Evolutionary conservation across 2,113 vertebrate genomes (phyloP).

Genomic region (Melanotaenia duboulayi): DNA sequence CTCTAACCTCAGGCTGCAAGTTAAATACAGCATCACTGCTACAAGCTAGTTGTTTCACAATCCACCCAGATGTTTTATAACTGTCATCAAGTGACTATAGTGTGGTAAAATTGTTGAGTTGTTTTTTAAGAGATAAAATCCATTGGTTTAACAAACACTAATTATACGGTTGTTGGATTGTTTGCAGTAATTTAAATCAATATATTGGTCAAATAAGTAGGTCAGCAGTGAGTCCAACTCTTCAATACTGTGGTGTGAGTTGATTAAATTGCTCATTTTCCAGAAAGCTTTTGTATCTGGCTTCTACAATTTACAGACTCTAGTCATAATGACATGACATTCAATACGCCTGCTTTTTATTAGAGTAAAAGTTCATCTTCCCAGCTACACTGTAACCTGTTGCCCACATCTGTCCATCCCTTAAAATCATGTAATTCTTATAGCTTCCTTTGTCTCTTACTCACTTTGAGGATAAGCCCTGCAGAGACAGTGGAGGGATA

Average conservation of each 20-base stretch:
- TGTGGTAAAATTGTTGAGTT: not conserved
- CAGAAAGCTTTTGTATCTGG: constrained; percentile 9
- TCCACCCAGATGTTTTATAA: constrained; percentile 8
- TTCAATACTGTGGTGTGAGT: not conserved
- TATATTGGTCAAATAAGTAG: constrained; percentile 37
- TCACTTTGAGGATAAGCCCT: constrained; percentile 24
- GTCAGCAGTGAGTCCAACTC: constrained; percentile 35
- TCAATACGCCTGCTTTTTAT: not conserved
- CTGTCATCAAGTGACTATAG: constrained; percentile 1
- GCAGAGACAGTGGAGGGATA: constrained; percentile 43
- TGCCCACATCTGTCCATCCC: constrained; percentile 1
- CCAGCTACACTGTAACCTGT: constrained; percentile 4
- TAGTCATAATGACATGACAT: not conserved
- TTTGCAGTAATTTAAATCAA: constrained; percentile 40
- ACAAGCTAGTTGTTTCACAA: not conserved
- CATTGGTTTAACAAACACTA: not conserved
- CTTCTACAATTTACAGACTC: not conserved
- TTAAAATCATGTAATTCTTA: constrained; percentile 16
- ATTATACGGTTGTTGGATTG: not conserved
- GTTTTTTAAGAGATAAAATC: not conserved
- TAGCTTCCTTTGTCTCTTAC: constrained; percentile 26
- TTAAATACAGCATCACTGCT: not conserved
- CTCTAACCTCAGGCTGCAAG: not conserved
- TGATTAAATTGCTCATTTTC: constrained; percentile 39
- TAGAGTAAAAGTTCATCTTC: not conserved